Evolutionary conservation across 2,113 vertebrate species (phyloP).

Genomic region (Hypocryptadius cinnamomeus): DNA sequence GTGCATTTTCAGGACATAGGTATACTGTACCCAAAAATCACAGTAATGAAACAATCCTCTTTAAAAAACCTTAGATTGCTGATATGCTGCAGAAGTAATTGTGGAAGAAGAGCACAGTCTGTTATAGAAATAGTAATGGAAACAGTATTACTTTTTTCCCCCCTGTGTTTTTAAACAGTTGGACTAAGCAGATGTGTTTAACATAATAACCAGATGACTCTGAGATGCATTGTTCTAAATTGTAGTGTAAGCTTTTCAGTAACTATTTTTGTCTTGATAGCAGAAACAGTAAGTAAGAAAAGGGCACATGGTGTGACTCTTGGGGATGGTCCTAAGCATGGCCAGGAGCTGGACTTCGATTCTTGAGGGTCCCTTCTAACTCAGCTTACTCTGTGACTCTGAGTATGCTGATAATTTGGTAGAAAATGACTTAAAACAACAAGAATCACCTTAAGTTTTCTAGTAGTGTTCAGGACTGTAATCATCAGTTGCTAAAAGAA

Average conservation of each 20-base stretch:
- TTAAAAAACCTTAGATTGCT: not conserved
- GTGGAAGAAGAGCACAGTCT: not conserved
- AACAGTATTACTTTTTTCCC: not conserved
- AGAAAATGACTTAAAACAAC: not conserved
- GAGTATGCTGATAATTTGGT: not conserved
- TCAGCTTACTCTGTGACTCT: not conserved
- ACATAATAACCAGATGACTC: not conserved
- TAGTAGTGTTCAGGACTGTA: not conserved
- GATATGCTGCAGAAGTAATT: not conserved
- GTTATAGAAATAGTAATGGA: not conserved
- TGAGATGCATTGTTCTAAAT: not conserved
- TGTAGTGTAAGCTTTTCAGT: not conserved
- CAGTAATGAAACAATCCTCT: not conserved
- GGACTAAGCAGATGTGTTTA: not conserved
- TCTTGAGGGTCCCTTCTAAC: not conserved
- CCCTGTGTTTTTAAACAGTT: not conserved
- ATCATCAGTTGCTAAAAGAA: not conserved
- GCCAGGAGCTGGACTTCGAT: not conserved
- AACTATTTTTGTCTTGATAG: not conserved
- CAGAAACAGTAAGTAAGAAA: not conserved
- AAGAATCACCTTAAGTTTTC: not conserved
- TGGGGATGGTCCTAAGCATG: not conserved
- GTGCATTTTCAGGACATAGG: slow-evolving; percentile 15
- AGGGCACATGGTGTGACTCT: not conserved
- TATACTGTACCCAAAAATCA: not conserved